Evolutionary conservation across 2,888 invertebrate genomes (phyloP).

Genomic region (Anorthoa munda): DNA sequence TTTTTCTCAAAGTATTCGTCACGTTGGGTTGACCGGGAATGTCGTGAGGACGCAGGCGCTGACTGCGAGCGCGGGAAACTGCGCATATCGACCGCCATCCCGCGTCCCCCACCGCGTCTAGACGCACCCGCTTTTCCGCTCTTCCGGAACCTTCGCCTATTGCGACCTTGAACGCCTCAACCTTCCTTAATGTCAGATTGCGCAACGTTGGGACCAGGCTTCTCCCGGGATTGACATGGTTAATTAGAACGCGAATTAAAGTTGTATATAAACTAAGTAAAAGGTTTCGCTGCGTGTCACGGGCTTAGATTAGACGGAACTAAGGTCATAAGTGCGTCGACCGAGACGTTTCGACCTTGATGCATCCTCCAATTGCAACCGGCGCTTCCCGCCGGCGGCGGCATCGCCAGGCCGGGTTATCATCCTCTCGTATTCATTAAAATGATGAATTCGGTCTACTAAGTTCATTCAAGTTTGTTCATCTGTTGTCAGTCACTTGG

Average conservation of each 20-base stretch:
- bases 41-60: conserved; percentile 86
- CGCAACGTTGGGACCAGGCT: conserved; percentile 78
- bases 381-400: conserved; percentile 78
- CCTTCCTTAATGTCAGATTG: conserved; percentile 88
- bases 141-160: conserved; percentile 89
- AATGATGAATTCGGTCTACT: conserved; percentile 68
- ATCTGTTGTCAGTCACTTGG: neutral
- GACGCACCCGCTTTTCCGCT: conserved; percentile 87
- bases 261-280: conserved; percentile 61
- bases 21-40: conserved; percentile 79
- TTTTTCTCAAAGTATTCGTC: conserved; percentile 76
- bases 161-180: conserved; percentile 90
- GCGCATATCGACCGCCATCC: conserved; percentile 88
- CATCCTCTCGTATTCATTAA: conserved; percentile 75
- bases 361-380: conserved; percentile 81
- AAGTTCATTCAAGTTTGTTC: conserved; percentile 43
- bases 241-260: conserved; percentile 76
- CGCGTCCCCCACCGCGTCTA: conserved; percentile 87
- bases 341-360: conserved; percentile 86
- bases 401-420: conserved; percentile 75
- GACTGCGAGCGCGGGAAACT: conserved; percentile 88
- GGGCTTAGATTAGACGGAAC: conserved; percentile 65
- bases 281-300: conserved; percentile 62
- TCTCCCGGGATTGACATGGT: conserved; percentile 76
- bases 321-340: conserved; percentile 83